Evolutionary conservation across 2,797 vertebrate species (phyloP).

Genomic region (Sebastes kiyomatsui): DNA sequence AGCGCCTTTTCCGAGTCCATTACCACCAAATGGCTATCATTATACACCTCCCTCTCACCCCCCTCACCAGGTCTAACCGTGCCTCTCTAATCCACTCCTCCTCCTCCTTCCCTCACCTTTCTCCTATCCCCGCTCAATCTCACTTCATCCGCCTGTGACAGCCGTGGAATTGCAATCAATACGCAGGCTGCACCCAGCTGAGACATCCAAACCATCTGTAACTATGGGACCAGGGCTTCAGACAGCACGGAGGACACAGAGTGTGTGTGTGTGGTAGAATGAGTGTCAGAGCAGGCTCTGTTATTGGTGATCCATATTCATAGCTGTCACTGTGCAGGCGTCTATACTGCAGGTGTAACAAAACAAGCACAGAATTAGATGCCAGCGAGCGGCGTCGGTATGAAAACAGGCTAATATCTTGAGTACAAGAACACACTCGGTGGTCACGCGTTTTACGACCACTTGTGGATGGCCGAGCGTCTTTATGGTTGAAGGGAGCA

Average conservation of each 20-base stretch:
- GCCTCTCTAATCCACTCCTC: conserved; percentile 28
- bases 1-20: conserved; percentile 33
- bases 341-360: conserved; percentile 7
- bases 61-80: conserved; percentile 24
- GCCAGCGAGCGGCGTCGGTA: background rate
- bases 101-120: conserved; percentile 20
- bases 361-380: conserved; percentile 13
- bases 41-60: conserved; percentile 11
- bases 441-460: conserved; percentile 22
- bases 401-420: conserved; percentile 17
- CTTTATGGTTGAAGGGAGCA: conserved; percentile 9
- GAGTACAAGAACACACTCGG: background rate
- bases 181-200: conserved; percentile 34
- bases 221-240: conserved; percentile 14
- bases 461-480: conserved; percentile 29
- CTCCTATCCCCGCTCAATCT: conserved; percentile 48
- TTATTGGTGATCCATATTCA: conserved; percentile 34
- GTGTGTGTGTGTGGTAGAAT: background rate
- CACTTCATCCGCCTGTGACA: conserved; percentile 57
- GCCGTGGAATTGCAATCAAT: conserved; percentile 64
- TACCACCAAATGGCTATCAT: conserved; percentile 31
- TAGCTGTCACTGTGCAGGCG: background rate
- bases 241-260: conserved; percentile 14
- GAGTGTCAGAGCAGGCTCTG: conserved; percentile 19
- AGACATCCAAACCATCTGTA: conserved; percentile 41